Conservation (phyloP, 2,797 vertebrate species). For the Bradypodion ventrale region DNA sequence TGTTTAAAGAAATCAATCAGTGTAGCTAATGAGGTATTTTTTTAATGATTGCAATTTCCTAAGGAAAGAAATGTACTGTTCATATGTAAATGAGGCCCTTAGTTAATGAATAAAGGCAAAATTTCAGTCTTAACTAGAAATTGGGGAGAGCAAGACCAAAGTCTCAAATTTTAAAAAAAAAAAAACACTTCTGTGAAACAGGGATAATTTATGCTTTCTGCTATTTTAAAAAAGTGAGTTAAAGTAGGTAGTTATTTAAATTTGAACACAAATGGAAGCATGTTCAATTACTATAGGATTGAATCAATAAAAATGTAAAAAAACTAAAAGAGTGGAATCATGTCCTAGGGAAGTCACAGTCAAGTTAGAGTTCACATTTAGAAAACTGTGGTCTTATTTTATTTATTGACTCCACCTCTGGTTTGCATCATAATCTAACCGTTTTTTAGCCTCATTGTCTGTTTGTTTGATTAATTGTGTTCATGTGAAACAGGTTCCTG, state of each 20-base stretch:
- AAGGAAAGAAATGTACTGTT: slow-evolving; percentile 46
- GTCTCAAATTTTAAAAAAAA: fast-evolving
- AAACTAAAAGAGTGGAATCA: neutral
- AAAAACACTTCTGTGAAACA: neutral
- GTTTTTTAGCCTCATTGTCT: too few species aligned
- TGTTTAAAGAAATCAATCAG: slow-evolving; percentile 45
- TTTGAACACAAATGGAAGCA: neutral
- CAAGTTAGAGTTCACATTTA: neutral
- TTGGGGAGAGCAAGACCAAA: neutral
- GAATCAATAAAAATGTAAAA: neutral
- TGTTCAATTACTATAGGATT: neutral
- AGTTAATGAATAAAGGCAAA: slow-evolving; percentile 48
- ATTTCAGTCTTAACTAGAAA: slow-evolving; percentile 48
- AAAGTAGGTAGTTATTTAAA: slow-evolving; percentile 14
- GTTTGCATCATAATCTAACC: too few species aligned
- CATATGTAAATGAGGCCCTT: slow-evolving; percentile 49
- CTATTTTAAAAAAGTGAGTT: neutral
- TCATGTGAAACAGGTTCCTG: neutral
- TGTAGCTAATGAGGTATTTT: slow-evolving; percentile 58
- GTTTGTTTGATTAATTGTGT: too few species aligned
- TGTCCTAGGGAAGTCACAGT: too few species aligned
- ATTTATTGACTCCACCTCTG: too few species aligned
- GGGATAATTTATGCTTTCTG: neutral
- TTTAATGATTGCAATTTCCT: slow-evolving; percentile 51
- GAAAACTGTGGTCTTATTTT: too few species aligned